Base-by-base conservation (phyloP, 2,797 vertebrate species). In the Orestias chungarensis region DNA sequence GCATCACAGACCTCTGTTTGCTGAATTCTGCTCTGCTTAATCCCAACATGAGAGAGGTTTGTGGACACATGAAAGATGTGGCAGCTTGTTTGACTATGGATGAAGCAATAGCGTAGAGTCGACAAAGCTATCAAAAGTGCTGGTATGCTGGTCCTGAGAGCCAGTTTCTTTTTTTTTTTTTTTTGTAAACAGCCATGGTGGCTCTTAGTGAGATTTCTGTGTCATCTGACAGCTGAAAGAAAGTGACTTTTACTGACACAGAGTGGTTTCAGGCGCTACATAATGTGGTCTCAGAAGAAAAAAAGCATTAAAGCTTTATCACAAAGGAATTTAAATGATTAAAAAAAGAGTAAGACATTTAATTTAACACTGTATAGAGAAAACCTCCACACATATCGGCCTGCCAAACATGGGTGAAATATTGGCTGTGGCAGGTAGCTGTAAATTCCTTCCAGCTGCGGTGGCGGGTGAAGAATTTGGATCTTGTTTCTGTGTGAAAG, bases 181-280 rank as follows among this genome's bases (percentile, higher is more conserved):
- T 80, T 88, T 86, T 86, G 66, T 86, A 86, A 89, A 83, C 75
- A 64, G 82, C 71, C 66, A 81, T 82, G 80, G 87, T 88, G 86
- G 73, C 70, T 88, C 82, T 79, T 85, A 68, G 82, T 80, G 87
- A 88, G 86, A 89, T 75, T 83, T 85, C 75, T 85, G 82, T 73
- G 67, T 90, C 84, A 87, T 86, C 79, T 82, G 83, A 89, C 83
- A 87, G 80, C 85, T 82, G n/a, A 83, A 90, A 88, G 85, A 91
- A 91, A 89, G 84, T 83, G 86, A 73, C 67, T 76, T 61, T 83
- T 82, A 81, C 85, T 83, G 79, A 86, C 74, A 71, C 55, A 78
- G 67, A 64, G 54, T 4, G 71, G 78, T 86, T 79, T 82, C 55
- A 74, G 69, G 66, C 66, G n/a, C 61, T 57, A 82, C 85, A 85